Conservation (phyloP, 2,888 invertebrate genomes). For the Deroplatys truncata region DNA sequence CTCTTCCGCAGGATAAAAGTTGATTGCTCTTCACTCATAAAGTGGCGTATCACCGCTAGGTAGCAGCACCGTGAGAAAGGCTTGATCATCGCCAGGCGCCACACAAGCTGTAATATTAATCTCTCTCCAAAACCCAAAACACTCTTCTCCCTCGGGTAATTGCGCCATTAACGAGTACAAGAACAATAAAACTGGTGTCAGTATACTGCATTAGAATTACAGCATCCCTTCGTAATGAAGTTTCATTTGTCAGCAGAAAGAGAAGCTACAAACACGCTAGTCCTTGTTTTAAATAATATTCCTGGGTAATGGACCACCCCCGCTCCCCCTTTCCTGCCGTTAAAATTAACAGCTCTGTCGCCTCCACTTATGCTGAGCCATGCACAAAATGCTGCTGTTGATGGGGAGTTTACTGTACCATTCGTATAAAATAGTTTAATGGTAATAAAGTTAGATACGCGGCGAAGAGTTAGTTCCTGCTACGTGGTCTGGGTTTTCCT, state of each 20-base stretch:
- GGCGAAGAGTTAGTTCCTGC: neutral
- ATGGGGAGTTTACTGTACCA: neutral
- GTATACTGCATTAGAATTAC: neutral
- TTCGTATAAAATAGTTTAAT: neutral
- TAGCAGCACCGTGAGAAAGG: neutral
- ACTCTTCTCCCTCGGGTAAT: neutral
- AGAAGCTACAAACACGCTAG: neutral
- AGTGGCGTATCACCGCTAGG: neutral
- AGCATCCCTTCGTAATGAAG: neutral
- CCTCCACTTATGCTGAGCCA: neutral
- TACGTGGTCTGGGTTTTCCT: neutral
- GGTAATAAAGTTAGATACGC: neutral
- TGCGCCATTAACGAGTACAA: conserved; percentile 5
- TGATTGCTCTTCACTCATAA: neutral
- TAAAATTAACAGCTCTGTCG: neutral
- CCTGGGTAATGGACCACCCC: too few relatives aligned
- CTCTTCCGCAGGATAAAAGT: neutral
- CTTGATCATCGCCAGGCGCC: conserved; percentile 8
- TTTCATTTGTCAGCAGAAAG: neutral
- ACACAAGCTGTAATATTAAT: conserved; percentile 4
- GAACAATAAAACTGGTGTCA: neutral
- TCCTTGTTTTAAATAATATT: neutral
- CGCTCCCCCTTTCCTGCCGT: neutral
- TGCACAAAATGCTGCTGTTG: neutral
- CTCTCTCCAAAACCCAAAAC: neutral